A percentile compares a stretch with the other conserved stretches of the same genome.
These are phyloP conservation scores for Bagarius yarrelli DNA, from an alignment of 2,113 vertebrate species.

Conservation along the genomic window DNA sequence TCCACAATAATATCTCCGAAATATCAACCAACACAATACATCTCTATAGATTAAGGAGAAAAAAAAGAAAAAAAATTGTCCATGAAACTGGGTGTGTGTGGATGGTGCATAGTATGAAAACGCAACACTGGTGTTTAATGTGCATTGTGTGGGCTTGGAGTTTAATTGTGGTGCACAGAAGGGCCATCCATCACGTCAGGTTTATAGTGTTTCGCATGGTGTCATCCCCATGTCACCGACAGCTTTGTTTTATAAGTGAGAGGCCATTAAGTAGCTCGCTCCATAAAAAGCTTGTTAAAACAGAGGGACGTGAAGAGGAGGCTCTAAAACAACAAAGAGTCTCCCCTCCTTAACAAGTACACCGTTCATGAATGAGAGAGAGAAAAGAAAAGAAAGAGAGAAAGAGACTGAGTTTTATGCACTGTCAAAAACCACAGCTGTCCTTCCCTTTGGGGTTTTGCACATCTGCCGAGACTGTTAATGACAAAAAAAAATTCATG, in stretches of 20 bases:
- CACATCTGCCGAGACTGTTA: slow-evolving; percentile 89
- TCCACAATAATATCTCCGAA: background rate
- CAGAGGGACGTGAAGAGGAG: slow-evolving; percentile 71
- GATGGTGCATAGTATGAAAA: slow-evolving; percentile 20
- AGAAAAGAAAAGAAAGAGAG: slow-evolving; percentile 36
- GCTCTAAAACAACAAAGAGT: slow-evolving; percentile 71
- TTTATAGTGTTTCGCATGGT: slow-evolving; percentile 73
- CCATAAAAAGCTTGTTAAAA: slow-evolving; percentile 79
- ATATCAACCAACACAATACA: slow-evolving; percentile 11
- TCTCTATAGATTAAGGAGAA: background rate
- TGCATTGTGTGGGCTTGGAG: slow-evolving; percentile 28
- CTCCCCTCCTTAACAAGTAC: slow-evolving; percentile 60
- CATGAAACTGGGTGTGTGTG: background rate
- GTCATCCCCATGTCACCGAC: slow-evolving; percentile 76
- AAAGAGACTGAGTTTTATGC: slow-evolving; percentile 42
- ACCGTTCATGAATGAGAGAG: slow-evolving; percentile 20
- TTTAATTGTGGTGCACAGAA: slow-evolving; percentile 64
- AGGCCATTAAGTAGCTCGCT: slow-evolving; percentile 75
- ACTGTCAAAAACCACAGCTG: slow-evolving; percentile 74
- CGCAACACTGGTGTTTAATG: slow-evolving; percentile 37
- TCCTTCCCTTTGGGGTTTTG: slow-evolving; percentile 84
- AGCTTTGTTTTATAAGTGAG: slow-evolving; percentile 79
- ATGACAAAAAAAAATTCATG: slow-evolving; percentile 81
- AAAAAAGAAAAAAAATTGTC: too few species aligned
- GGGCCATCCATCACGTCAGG: slow-evolving; percentile 72